phyloP scores from a whole-genome alignment of 2,888 invertebrate genomes.

The Panopea generosa region DNA sequence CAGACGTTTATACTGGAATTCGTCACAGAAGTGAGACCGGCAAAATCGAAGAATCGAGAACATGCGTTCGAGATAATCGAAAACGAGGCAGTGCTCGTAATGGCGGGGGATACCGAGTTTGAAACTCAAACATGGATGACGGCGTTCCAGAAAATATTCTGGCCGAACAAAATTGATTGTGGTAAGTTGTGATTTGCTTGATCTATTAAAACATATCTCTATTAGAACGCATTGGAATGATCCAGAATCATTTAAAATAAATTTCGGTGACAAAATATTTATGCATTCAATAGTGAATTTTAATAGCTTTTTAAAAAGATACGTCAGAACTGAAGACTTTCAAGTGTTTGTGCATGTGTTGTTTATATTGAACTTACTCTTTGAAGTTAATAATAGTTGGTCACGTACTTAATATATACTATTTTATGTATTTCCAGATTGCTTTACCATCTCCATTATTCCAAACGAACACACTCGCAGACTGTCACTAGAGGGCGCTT shows the following conservation, averaged over 20 bases:
- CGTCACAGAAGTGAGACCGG: constrained; percentile 68
- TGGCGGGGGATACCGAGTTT: constrained; percentile 67
- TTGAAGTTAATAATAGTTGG: too few relatives aligned
- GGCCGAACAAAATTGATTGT: constrained; percentile 56
- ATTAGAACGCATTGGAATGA: background rate
- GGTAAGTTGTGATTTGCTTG: constrained; percentile 50
- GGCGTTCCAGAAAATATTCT: constrained; percentile 72
- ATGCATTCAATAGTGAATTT: too few relatives aligned
- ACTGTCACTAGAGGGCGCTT: constrained; percentile 63
- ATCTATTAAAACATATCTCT: too few relatives aligned
- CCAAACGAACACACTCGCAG: constrained; percentile 65
- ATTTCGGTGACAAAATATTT: too few relatives aligned
- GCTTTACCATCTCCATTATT: constrained; percentile 63
- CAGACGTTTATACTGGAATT: constrained; percentile 74
- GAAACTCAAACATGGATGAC: constrained; percentile 75
- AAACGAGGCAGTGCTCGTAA: constrained; percentile 68
- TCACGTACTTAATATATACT: too few relatives aligned
- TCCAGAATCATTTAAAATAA: too few relatives aligned
- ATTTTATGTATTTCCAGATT: constrained; percentile 60
- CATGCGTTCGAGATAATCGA: constrained; percentile 78
- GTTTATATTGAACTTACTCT: too few relatives aligned
- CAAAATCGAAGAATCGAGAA: constrained; percentile 72
- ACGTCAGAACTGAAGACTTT: too few relatives aligned
- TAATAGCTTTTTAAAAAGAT: too few relatives aligned
- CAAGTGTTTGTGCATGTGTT: too few relatives aligned